Conservation (phyloP, 2,888 invertebrate genomes). For the Tribolium freemani region DNA sequence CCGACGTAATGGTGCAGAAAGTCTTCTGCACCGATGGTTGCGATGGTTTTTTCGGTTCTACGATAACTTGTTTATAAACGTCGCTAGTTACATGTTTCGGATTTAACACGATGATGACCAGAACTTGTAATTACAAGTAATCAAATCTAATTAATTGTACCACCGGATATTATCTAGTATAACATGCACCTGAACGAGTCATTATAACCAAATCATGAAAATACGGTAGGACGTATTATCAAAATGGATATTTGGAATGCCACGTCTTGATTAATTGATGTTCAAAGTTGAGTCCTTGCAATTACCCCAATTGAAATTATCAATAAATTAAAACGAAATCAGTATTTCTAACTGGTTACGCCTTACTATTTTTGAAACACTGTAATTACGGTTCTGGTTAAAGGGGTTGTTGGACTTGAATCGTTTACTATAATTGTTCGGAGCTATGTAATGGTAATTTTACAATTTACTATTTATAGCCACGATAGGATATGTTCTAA, state of each 20-base stretch:
- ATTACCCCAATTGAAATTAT: constrained; percentile 11
- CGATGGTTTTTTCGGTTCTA: background rate
- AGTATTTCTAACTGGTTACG: constrained; percentile 11
- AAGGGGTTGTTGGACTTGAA: constrained; percentile 5
- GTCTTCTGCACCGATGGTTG: constrained; percentile 11
- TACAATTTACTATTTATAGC: constrained; percentile 14
- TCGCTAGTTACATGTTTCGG: constrained; percentile 1
- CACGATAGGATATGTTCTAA: constrained; percentile 7
- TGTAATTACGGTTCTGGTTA: background rate
- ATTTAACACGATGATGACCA: background rate
- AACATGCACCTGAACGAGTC: background rate
- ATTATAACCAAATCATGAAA: background rate
- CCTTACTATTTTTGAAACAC: constrained; percentile 3
- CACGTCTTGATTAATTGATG: background rate
- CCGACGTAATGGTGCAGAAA: constrained; percentile 38
- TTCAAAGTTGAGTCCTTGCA: background rate
- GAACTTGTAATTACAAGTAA: constrained; percentile 9
- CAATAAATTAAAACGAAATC: constrained; percentile 8
- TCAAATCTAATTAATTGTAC: constrained; percentile 7
- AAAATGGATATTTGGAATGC: background rate
- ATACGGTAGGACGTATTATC: background rate
- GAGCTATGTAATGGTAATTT: constrained; percentile 4
- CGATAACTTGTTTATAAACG: constrained; percentile 17
- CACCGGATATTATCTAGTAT: constrained; percentile 5
- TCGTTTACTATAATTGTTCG: background rate